Base-by-base conservation (phyloP, 2,113 vertebrate genomes). In the Circaetus gallicus region DNA sequence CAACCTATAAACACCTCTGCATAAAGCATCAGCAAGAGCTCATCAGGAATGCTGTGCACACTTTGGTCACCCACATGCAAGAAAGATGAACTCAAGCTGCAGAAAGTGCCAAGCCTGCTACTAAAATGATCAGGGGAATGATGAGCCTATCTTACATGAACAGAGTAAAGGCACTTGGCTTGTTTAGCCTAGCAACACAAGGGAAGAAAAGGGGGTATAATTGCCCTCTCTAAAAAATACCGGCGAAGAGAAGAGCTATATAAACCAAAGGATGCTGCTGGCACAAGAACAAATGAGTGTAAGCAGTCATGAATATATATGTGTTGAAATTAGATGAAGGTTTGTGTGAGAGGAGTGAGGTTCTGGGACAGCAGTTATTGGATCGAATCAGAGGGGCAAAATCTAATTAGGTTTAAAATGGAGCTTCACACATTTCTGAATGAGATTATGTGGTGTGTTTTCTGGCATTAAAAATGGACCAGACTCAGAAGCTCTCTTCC, bases 381-480 rank as follows among this genome's bases (percentile, higher is more conserved):
- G 38, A 76, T 85, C 0, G 1, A 91, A 91, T 74, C 42, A 74
- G 65, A 82, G 32, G n/a, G 52, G 20, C 9, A 91, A 95, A 83
- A 91, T 78, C 59, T 84, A 89, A 96, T 94, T 93, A 91, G n/a
- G 14, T 70, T 93, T 78, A 81, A 96, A 94, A 81, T 43, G 22
- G 47, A 89, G 16, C 40, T 93, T 91, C 69, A 59, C 47, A 74
- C 24, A 28, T 95, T 74, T 93, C 83, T 94, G 59, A 96, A 93
- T 34, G 43, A 92, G 55, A 89, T 93, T 86, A 52, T 81, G 69
- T 50, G 9, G 7, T 78, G 14, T 84, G 42, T 81, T 89, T 90
- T 76, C 61, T 91, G 56, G 52, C 2, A 3, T 67, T 94, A 94
- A 89, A 95, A 91, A 93, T 56, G 74, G 40, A 84, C 61, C 43